phyloP scores from a whole-genome alignment of 2,797 vertebrate species.

The Gobionotothen gibberifrons region DNA sequence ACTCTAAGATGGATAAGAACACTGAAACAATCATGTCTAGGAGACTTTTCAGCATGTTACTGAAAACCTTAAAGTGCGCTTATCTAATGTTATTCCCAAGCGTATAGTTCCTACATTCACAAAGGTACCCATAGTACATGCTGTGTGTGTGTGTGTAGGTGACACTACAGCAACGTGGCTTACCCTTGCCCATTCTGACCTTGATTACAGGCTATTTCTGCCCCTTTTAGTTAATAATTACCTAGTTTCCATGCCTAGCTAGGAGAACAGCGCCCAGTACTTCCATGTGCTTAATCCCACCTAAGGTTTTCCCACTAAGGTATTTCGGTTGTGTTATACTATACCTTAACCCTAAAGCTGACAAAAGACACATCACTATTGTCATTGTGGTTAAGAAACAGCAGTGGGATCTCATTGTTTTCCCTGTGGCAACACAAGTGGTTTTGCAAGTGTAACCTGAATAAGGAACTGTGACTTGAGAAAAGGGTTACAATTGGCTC shows the following conservation, averaged over 20 bases:
- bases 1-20: not conserved
- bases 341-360: not conserved
- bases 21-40: not conserved
- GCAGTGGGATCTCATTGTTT: slow-evolving; percentile 1
- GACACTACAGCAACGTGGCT: slow-evolving; percentile 42
- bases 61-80: not conserved
- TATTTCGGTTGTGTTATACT: not conserved
- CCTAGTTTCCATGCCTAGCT: slow-evolving; percentile 40
- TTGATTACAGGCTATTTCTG: slow-evolving; percentile 72
- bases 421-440: slow-evolving; percentile 17
- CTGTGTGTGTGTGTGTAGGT: slow-evolving; percentile 25
- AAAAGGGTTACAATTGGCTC: slow-evolving; percentile 4
- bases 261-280: slow-evolving; percentile 33
- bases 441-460: slow-evolving; percentile 36
- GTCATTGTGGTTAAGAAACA: not conserved
- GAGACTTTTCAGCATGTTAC: not conserved
- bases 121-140: slow-evolving; percentile 21
- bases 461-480: slow-evolving; percentile 12
- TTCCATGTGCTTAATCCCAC: slow-evolving; percentile 19
- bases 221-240: slow-evolving; percentile 78
- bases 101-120: slow-evolving; percentile 17
- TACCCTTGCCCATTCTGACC: slow-evolving; percentile 60
- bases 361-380: not conserved
- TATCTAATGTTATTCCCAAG: slow-evolving; percentile 19
- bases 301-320: slow-evolving; percentile 7